These are phyloP conservation scores for Triplophysa yarkandensis DNA, from an alignment of 2,797 vertebrate genomes.

Conservation along the genomic window DNA sequence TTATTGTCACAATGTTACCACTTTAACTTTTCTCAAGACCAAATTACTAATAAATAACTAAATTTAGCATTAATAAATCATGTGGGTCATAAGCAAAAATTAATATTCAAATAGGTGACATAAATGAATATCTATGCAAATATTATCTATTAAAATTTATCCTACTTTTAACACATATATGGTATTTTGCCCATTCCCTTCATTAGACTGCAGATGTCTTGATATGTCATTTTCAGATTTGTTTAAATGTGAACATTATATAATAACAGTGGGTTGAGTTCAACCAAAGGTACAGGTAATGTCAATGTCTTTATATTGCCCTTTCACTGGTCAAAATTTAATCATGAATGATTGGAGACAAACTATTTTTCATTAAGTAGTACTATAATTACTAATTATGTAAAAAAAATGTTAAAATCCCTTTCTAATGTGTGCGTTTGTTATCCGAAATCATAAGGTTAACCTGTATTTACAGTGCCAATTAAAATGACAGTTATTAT, in stretches of 20 bases:
- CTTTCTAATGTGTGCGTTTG: too few species aligned
- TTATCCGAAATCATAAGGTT: too few species aligned
- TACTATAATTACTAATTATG: too few species aligned
- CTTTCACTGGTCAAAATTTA: neutral
- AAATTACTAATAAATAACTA: neutral
- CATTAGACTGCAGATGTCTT: slow-evolving; percentile 32
- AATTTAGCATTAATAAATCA: neutral
- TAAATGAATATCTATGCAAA: neutral
- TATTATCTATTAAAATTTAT: neutral
- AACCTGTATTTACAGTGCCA: neutral
- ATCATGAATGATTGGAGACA: neutral
- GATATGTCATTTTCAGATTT: slow-evolving; percentile 12
- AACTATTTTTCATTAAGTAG: too few species aligned
- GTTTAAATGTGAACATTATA: too few species aligned
- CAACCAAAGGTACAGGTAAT: too few species aligned
- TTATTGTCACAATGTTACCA: neutral
- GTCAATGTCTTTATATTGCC: too few species aligned
- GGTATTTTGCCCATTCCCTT: neutral
- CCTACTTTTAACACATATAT: neutral
- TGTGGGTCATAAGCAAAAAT: neutral
- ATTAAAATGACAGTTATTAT: too few species aligned
- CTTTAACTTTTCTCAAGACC: neutral
- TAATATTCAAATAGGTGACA: neutral
- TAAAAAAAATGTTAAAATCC: too few species aligned
- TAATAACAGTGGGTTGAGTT: too few species aligned